These are phyloP conservation scores for Sandelia bainsii DNA, from an alignment of 2,797 vertebrate genomes.

Conservation along the genomic window DNA sequence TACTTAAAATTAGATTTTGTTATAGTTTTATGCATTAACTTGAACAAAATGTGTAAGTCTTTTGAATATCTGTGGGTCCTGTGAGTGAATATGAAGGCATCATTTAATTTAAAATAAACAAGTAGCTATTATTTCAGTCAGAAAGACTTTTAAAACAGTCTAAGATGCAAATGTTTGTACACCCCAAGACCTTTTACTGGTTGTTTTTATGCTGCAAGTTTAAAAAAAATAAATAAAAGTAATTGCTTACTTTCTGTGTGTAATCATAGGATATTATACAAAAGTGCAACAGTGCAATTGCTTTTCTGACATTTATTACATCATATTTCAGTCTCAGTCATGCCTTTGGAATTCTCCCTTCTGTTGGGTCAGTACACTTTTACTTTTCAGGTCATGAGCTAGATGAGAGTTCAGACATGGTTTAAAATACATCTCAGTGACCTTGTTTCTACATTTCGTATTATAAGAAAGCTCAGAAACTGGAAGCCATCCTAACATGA, in stretches of 20 bases:
- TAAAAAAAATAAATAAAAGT: too few relatives aligned
- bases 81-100: slow-evolving; percentile 26
- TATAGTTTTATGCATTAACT: slow-evolving; percentile 14
- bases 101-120: slow-evolving; percentile 12
- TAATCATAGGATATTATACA: neutral
- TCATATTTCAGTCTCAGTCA: too few relatives aligned
- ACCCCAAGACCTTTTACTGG: slow-evolving; percentile 37
- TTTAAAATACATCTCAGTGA: neutral
- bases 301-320: too few relatives aligned
- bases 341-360: neutral
- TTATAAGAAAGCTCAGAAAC: slow-evolving; percentile 21
- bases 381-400: neutral
- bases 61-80: slow-evolving; percentile 22
- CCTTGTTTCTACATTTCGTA: neutral
- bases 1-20: slow-evolving; percentile 30
- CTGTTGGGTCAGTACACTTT: neutral
- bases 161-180: slow-evolving; percentile 33
- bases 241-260: slow-evolving; percentile 30
- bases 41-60: slow-evolving; percentile 5
- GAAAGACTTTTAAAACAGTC: neutral
- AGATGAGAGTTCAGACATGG: neutral
- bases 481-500: neutral
- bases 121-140: neutral
- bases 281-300: neutral
- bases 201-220: slow-evolving; percentile 40